Base-by-base conservation (phyloP, 2,113 vertebrate species). In the Pagrus major region DNA sequence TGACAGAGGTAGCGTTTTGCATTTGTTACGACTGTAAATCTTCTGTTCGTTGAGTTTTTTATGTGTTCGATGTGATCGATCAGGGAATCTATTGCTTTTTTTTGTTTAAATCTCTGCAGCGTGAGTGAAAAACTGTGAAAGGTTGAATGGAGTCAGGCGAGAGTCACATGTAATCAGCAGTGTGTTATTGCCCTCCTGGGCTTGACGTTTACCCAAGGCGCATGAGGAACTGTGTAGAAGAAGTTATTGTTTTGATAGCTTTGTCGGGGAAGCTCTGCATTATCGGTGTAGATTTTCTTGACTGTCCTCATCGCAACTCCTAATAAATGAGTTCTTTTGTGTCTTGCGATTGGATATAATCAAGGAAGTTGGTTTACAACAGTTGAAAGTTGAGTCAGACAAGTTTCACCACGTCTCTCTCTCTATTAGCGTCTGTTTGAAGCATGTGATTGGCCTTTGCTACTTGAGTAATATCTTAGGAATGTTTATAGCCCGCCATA, bases 1-100 rank as follows among this genome's bases (percentile, higher is more conserved):
- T 93, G 35, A 93, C 92, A 39, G 91, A 94, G 93, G 93, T 94
- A 93, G 77, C 11, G 21, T 81, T 4, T 56, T 61, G 41, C 54
- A 46, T 52, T 86, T 46, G 14, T 79, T 79, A 3, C 6, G 3
- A 6, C 12, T 78, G 33, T 76, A 11, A 71, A 16, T 72, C 41
- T 76, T 12, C 55, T 46, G 58, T 25, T 63, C 58, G 69, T 58
- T 75, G 5, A 31, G 27, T 2, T 51, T 31, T 65, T 25, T 37
- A 23, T 33, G 8, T 42, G 16, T 27, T 64, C 15, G 16, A 6
- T 49, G 59, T 10, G 18, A 56, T 23, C 1, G 52, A 80, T 33
- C 4, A 69, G 68, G 21, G 25, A 51, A 5, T 59, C 0, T 49
- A 35, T 46, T 25, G 44, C 18, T 46, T 18, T 64, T n/a, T n/a